Evolutionary conservation across 2,888 invertebrate genomes (phyloP), one percentile per base, ranked within the genome.

Genomic region (Agriopis aurantiaria): DNA sequence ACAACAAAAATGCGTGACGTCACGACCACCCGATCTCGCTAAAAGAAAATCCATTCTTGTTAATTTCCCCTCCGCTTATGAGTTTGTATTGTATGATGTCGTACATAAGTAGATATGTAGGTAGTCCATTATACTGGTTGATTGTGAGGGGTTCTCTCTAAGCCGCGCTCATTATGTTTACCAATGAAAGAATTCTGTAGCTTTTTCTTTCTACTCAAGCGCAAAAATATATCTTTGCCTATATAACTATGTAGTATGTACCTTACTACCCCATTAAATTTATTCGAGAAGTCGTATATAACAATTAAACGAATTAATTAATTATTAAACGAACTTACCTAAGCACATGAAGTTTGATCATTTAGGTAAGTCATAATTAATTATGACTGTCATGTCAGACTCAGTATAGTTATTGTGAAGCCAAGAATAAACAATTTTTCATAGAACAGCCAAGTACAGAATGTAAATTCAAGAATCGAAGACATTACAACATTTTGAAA

Each of bases 41-140:
- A 80, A 87, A 88, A 85, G 84, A 87, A 88, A 86, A 89, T 84
- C 82, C 81, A 86, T 87, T 86, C 86, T 87, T 85, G 83, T 86
- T 83, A 80, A 85, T 80, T 81, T 82, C 79, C 78, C 63, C 70
- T 58, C 62, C 56, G 66, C 48, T 63, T 62, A 70, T 59, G 48
- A 63, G 73, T 46, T 69, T 57, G 58, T 65, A 65, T 69, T 69
- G 69, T 69, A 12, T 33, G 46, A 12, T 69, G 45, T 51, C 51
- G 46, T 61, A 69, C 41, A 46, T 53, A 68, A 64, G 55, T 53
- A 60, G 52, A 57, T 45, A 65, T 59, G 48, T 59, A 48, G 49
- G 48, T 59, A 48, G 49, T 17, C 14, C 49, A 60, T 65, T 69
- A 52, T 61, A 57, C 64, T 43, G 59, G 43, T 59, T 68, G 58